These are phyloP conservation scores for Triops cancriformis DNA, from an alignment of 1,140 invertebrate species.

Conservation along the genomic window DNA sequence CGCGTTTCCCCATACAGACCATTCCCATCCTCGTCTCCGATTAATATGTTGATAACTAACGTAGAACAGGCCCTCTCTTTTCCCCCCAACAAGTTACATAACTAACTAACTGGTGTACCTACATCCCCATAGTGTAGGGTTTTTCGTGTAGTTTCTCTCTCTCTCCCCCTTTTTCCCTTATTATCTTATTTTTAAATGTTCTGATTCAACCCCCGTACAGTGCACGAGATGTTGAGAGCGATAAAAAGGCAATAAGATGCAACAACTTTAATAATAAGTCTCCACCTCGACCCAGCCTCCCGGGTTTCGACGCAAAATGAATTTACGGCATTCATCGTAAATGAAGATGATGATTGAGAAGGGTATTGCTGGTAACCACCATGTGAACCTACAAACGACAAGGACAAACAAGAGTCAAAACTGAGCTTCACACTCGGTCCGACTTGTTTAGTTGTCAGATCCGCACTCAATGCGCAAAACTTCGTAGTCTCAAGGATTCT, in stretches of 20 bases:
- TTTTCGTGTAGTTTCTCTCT: background rate
- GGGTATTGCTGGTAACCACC: slow-evolving; percentile 70
- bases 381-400: slow-evolving; percentile 44
- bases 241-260: slow-evolving; percentile 1
- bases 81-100: slow-evolving; percentile 9
- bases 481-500: too few relatives aligned
- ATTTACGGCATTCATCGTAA: slow-evolving; percentile 66
- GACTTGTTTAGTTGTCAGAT: too few relatives aligned
- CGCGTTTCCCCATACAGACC: background rate
- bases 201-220: background rate
- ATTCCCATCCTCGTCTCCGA: background rate
- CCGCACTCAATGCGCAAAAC: too few relatives aligned
- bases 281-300: slow-evolving; percentile 66
- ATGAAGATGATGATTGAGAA: slow-evolving; percentile 65
- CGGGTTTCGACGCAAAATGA: slow-evolving; percentile 54
- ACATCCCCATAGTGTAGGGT: background rate
- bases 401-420: slow-evolving; percentile 21
- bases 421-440: too few relatives aligned
- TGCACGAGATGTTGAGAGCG: background rate
- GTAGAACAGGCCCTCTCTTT: slow-evolving; percentile 2
- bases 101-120: background rate
- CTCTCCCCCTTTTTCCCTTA: background rate
- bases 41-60: slow-evolving; percentile 5
- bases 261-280: slow-evolving; percentile 60
- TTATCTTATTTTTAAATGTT: slow-evolving; percentile 6